These are phyloP conservation scores for Drosophila carrolli DNA, from an alignment of 1,140 invertebrate genomes.

Conservation along the genomic window DNA sequence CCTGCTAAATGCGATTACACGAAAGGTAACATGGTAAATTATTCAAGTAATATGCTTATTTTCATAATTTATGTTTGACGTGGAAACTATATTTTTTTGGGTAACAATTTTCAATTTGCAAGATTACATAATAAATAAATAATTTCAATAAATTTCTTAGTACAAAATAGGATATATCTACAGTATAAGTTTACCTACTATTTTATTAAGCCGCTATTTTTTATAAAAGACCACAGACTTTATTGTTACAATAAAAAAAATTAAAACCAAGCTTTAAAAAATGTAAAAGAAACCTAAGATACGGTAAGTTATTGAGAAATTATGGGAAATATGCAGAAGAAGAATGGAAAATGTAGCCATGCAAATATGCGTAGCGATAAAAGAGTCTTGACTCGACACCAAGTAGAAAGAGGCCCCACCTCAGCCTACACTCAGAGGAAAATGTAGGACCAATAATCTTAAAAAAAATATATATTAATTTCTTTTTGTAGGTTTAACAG, in stretches of 20 bases:
- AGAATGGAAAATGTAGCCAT: conserved; percentile 47
- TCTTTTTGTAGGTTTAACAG: too few species aligned
- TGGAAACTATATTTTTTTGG: not conserved
- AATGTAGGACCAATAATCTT: not conserved
- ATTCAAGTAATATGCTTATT: not conserved
- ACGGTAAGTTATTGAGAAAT: conserved; percentile 35
- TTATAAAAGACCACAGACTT: not conserved
- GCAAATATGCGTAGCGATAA: conserved; percentile 71
- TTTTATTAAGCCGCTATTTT: too few species aligned
- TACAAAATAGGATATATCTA: too few species aligned
- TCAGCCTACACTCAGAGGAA: conserved; percentile 4
- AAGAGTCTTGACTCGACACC: conserved; percentile 39
- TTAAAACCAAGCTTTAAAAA: not conserved
- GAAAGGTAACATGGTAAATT: conserved; percentile 6
- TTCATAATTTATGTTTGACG: not conserved
- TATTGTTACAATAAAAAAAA: not conserved
- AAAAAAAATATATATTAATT: not conserved
- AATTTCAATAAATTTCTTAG: too few species aligned
- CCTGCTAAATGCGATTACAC: not conserved
- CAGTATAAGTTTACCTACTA: too few species aligned
- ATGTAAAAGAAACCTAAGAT: conserved; percentile 5
- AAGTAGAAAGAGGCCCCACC: conserved; percentile 27
- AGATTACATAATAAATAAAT: too few species aligned
- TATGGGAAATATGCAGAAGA: conserved; percentile 31
- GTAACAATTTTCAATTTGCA: too few species aligned